Evolutionary conservation across 2,113 vertebrate species (phyloP).

Genomic region (Pseudolaguvia tuberculata): DNA sequence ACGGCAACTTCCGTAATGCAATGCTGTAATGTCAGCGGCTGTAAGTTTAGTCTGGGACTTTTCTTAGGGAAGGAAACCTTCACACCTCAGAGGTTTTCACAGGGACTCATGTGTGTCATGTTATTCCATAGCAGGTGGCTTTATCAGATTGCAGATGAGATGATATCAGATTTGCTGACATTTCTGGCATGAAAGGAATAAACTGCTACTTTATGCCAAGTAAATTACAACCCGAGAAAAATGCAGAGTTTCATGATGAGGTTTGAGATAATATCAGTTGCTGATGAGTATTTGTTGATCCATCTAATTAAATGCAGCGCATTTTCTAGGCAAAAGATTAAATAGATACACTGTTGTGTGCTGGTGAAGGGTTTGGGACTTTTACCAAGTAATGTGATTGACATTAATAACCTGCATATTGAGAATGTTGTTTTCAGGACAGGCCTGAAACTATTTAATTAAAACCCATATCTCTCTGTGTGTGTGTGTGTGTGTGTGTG

Average conservation of each 20-base stretch:
- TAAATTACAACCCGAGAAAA: conserved; percentile 45
- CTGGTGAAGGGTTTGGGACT: not conserved
- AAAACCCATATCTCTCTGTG: not conserved
- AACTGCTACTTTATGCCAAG: conserved; percentile 57
- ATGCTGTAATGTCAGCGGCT: conserved; percentile 39
- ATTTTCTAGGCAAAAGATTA: not conserved
- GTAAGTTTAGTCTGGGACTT: conserved; percentile 46
- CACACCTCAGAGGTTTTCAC: conserved; percentile 52
- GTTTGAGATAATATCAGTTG: conserved; percentile 6
- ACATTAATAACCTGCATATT: not conserved
- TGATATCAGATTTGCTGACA: conserved; percentile 63
- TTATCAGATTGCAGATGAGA: conserved; percentile 60
- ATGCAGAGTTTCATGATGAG: not conserved
- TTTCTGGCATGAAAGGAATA: conserved; percentile 62
- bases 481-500: not conserved
- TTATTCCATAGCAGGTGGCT: conserved; percentile 62
- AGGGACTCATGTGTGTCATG: conserved; percentile 54
- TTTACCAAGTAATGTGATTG: not conserved
- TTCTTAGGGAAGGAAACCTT: conserved; percentile 55
- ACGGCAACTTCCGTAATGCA: conserved; percentile 51
- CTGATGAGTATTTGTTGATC: conserved; percentile 7
- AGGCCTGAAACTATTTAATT: conserved; percentile 1
- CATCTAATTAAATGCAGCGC: not conserved
- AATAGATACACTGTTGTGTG: not conserved
- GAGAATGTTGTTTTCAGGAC: not conserved